These are phyloP conservation scores for Chrysolina americana DNA, from an alignment of 2,888 invertebrate genomes.

Conservation along the genomic window DNA sequence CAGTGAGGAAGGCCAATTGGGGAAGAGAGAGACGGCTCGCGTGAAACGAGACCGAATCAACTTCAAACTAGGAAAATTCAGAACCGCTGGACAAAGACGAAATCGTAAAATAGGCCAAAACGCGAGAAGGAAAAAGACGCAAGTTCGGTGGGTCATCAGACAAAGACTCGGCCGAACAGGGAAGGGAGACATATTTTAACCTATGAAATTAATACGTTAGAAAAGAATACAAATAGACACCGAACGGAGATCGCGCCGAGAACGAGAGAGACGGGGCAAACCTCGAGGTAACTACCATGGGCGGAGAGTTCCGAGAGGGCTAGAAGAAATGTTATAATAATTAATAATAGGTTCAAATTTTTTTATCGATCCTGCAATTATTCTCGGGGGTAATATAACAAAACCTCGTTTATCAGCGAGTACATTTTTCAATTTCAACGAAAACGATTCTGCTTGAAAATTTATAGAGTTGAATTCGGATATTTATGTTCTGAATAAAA, in stretches of 20 bases:
- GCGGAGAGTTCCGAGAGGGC: not conserved
- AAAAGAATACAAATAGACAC: slow-evolving; percentile 65
- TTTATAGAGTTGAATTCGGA: no score
- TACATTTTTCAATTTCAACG: no score
- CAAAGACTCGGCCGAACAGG: slow-evolving; percentile 55
- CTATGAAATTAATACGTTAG: slow-evolving; percentile 68
- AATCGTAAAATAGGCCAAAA: slow-evolving; percentile 68
- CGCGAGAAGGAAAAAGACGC: slow-evolving; percentile 73
- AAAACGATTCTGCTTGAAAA: no score
- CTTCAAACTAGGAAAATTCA: slow-evolving; percentile 64
- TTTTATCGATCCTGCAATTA: not conserved
- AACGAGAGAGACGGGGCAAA: slow-evolving; percentile 53
- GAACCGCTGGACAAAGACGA: slow-evolving; percentile 60
- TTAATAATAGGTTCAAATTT: not conserved
- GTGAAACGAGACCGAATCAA: slow-evolving; percentile 63
- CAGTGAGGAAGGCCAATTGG: slow-evolving; percentile 46
- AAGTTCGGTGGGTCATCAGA: slow-evolving; percentile 64
- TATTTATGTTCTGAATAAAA: no score
- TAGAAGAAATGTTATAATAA: no score
- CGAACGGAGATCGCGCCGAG: slow-evolving; percentile 57
- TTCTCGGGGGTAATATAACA: no score
- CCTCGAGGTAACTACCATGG: slow-evolving; percentile 11
- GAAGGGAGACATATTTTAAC: slow-evolving; percentile 59
- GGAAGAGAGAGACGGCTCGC: slow-evolving; percentile 50
- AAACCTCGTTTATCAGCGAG: no score